Evolutionary conservation across 1,140 invertebrate species (phyloP).

Genomic region (Pomacea maculata): DNA sequence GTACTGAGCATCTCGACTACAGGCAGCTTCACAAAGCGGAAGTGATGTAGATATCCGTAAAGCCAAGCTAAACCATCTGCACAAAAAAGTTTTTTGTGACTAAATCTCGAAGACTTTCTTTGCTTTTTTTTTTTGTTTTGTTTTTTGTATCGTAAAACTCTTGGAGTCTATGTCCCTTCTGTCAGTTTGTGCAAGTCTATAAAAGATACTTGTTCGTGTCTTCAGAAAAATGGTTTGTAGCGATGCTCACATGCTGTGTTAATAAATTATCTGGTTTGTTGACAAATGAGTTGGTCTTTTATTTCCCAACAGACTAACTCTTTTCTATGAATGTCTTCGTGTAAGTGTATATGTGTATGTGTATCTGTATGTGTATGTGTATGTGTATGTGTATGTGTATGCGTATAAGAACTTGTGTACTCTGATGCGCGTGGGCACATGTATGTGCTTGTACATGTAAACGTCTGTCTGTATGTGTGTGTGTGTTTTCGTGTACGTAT

Average conservation of each 20-base stretch:
- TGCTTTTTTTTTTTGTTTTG: not conserved
- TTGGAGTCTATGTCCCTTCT: not conserved
- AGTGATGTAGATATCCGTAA: too few relatives aligned
- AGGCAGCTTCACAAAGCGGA: too few relatives aligned
- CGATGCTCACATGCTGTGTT: not conserved
- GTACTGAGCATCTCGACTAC: too few relatives aligned
- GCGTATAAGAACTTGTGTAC: not conserved
- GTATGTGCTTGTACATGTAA: not conserved
- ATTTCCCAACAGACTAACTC: not conserved
- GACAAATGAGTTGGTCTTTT: not conserved
- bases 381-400: not conserved
- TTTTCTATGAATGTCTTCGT: too few relatives aligned
- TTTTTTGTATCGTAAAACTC: not conserved
- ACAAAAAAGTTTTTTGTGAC: too few relatives aligned
- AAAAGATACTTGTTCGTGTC: not conserved
- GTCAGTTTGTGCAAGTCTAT: too few relatives aligned
- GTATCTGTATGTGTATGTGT: not conserved
- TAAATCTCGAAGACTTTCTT: not conserved
- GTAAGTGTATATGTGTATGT: slow-evolving; percentile 7
- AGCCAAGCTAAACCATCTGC: too few relatives aligned
- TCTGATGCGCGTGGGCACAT: not conserved
- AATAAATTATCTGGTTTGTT: not conserved
- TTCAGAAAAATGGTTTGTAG: not conserved
- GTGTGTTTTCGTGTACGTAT: not conserved
- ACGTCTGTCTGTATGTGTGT: not conserved